Evolutionary conservation across 2,888 invertebrate species (phyloP), one percentile per base, ranked within the genome.

Genomic region (Parasteatoda lunata): DNA sequence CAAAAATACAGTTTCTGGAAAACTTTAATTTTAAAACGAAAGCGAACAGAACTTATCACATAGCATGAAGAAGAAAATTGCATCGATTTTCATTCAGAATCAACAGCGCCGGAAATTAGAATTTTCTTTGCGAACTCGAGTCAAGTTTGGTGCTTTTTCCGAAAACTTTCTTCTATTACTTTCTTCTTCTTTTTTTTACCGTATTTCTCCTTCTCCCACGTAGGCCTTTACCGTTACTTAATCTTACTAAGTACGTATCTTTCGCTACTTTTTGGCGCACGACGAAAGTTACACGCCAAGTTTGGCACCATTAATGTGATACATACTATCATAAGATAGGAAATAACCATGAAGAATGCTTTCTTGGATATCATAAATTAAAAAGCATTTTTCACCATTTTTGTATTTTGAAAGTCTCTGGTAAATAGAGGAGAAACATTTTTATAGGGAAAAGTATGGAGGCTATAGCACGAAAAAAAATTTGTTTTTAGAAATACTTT

Each of bases 21-120:
- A 85, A 85, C 85, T 85, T 85, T 85, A 85, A 85, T 85, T 85
- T 85, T 85, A 85, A 85, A 85, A 85, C 85, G 85, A 85, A 80
- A 85, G 80, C 85, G 84, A 85, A 85, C 79, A 77, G 72, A 85
- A 85, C 85, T 80, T 85, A 85, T 85, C 85, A 85, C 80, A 66
- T 77, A 76, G 82, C 76, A 45, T 68, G 68, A 54, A 81, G 52
- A 76, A 79, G 65, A 76, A 76, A 69, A 49, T 15, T n/a, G n/a
- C 66, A 80, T 85, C 85, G 85, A 85, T 85, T 85, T 80, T 85
- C 85, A 79, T 85, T 85, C 85, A 85, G 85, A 85, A 85, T 85
- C 85, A 85, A 85, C 85, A 85, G 80, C 85, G 76, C 85, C 85
- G 85, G 85, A 85, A 85, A 85, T 85, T 85, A 85, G 85, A 85